Evolutionary conservation across 2,888 invertebrate species (phyloP), one percentile per base, ranked within the genome.

Genomic region (Molorchus minor): DNA sequence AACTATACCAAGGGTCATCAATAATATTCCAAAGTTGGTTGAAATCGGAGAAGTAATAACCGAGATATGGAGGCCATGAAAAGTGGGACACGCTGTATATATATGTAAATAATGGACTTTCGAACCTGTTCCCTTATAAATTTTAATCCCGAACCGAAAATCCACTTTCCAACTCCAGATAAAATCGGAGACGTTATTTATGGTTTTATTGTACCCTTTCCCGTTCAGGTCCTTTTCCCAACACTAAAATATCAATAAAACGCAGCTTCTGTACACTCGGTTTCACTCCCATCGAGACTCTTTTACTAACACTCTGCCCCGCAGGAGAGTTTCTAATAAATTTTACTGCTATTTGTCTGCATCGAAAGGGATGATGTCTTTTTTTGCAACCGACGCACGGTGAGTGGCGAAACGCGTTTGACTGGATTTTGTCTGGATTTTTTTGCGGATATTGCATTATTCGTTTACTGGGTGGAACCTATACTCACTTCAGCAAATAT

Each of bases 211-310:
- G 49, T 49, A 15, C 49, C 49, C 38, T 25, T 38, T 38, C 17
- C 49, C 15, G 49, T 49, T 38, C 38, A 1, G 38, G 13, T 49
- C 25, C 40, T 25, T 49, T 38, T n/a, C 49, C 21, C 20, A 20
- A 16, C 38, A 38, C 36, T 38, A 49, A 25, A 38, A 38, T 49
- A 49, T 49, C 49, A 49, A 49, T 38, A 49, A 49, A 49, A 49
- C 49, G 25, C 49, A 38, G 49, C 25, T 16, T 25, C 38, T 49
- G 49, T 49, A 49, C 35, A 13, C 47, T 35, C 35, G 33, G 47
- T 25, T 38, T 16, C 38, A 20, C 38, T 49, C 38, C 45, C 15
- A 7, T 45, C 25, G 38, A 20, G 49, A 49, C 38, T 25, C 35
- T 47, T 49, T 49, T 49, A n/a, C 38, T 15, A 38, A 49, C 49